These are phyloP conservation scores for Xiphophorus couchianus DNA, from an alignment of 2,113 vertebrate genomes.

Conservation along the genomic window DNA sequence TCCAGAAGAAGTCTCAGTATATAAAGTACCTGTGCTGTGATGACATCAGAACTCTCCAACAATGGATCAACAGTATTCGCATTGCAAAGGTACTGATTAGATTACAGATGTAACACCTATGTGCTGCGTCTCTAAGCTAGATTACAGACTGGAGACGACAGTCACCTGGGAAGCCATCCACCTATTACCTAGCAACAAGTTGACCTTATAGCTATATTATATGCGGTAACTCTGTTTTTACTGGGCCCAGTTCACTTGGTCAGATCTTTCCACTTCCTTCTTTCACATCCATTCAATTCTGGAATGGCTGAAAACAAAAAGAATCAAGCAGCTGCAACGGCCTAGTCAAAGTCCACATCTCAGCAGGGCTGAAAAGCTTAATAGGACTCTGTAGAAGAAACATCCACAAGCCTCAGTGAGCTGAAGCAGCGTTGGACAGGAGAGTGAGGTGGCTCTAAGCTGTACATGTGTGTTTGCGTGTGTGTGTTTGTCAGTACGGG, in stretches of 20 bases:
- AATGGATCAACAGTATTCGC: conserved; percentile 97
- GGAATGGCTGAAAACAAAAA: too few species aligned
- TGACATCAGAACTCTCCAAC: conserved; percentile 92
- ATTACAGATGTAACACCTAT: too few species aligned
- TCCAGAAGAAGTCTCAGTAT: conserved; percentile 99
- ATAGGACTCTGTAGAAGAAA: too few species aligned
- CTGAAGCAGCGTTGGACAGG: too few species aligned
- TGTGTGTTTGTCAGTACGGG: conserved; percentile 84
- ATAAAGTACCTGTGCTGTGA: conserved; percentile 99
- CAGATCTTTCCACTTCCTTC: neutral
- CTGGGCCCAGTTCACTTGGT: neutral
- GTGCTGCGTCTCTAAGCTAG: neutral
- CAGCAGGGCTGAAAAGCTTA: too few species aligned
- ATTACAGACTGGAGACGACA: neutral
- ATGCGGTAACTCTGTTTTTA: neutral
- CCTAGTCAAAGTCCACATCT: too few species aligned
- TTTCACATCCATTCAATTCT: too few species aligned
- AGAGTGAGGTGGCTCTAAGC: neutral
- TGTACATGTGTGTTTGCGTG: neutral
- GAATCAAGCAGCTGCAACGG: too few species aligned
- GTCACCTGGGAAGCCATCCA: neutral
- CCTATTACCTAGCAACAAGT: neutral
- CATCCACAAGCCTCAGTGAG: too few species aligned
- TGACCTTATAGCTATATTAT: neutral
- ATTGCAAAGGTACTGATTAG: conserved; percentile 89